Percentiles rank a stretch among this genome's conserved stretches.
phyloP scores from a whole-genome alignment of 37 sponge, comb jelly and placozoan species.

The Dysidea cf. avara region DNA sequence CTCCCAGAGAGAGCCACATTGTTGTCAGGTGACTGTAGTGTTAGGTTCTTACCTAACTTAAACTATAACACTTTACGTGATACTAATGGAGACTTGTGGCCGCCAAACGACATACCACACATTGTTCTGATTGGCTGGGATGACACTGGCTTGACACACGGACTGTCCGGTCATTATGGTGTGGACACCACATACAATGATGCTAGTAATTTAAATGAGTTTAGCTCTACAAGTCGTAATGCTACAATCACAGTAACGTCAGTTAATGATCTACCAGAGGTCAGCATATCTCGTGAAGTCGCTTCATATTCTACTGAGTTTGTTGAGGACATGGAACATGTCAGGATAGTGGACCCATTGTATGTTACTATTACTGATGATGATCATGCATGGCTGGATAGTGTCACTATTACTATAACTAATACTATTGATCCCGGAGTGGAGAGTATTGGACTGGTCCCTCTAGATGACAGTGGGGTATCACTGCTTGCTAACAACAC shows the following conservation, averaged over 20 bases:
- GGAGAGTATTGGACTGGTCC: conserved; percentile 44
- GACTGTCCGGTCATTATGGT: conserved; percentile 65
- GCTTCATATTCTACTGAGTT: conserved; percentile 44
- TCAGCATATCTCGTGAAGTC: conserved; percentile 37
- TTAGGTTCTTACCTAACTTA: conserved; percentile 70
- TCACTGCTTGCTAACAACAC: conserved; percentile 25
- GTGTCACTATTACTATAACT: conserved; percentile 38
- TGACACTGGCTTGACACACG: conserved; percentile 66
- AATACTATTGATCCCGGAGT: conserved; percentile 42
- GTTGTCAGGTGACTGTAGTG: conserved; percentile 59
- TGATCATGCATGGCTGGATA: conserved; percentile 66
- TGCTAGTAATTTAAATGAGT: conserved; percentile 75
- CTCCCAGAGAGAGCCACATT: conserved; percentile 77
- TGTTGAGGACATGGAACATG: conserved; percentile 63
- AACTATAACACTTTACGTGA: conserved; percentile 80
- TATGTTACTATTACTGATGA: conserved; percentile 50
- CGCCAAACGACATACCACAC: conserved; percentile 53
- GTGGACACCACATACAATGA: conserved; percentile 82
- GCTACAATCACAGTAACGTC: conserved; percentile 57
- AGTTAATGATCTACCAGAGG: conserved; percentile 63
- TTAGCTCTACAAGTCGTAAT: conserved; percentile 37
- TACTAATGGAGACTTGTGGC: conserved; percentile 55
- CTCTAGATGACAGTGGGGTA: not conserved
- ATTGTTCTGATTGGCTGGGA: conserved; percentile 82
- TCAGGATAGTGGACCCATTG: conserved; percentile 63